Evolutionary conservation across 2,888 invertebrate genomes (phyloP), one percentile per base, ranked within the genome.

Genomic region (Xestia ashworthii): DNA sequence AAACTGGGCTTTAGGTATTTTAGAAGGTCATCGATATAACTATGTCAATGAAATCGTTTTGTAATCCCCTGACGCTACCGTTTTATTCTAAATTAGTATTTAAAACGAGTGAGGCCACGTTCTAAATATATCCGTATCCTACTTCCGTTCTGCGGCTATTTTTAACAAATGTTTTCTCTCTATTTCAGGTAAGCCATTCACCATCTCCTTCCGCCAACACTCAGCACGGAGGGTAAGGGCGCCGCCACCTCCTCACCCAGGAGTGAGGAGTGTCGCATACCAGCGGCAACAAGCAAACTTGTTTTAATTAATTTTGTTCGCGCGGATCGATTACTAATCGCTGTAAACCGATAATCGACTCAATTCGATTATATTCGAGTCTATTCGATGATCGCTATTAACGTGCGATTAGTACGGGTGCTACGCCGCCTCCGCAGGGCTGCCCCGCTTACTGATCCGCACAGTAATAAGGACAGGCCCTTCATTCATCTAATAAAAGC

Each of bases 351-450:
- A 82, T 85, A 85, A 88, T 88, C 89, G 84, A 83, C 76, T 80
- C 71, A 69, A 75, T 77, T 87, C 77, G 65, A 82, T 73, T 85
- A 84, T 84, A 75, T 77, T 80, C 71, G 78, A 81, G 67, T 83
- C 76, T 80, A 84, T 87, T 87, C 84, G 82, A 87, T 89, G 84
- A 88, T 82, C 66, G 80, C 67, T 82, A 74, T 84, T 76, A 86
- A 60, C 76, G 55, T 74, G 71, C 76, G 73, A 78, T 85, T 85
- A 85, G 74, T 62, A 50, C 65, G 85, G 69, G 50, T 64, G 65
- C 65, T 58, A 62, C 62, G 22, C 72, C 14, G 48, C 69, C 74
- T 12, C 14, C 55, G 65, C 70, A 84, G 85, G 83, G 83, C 32
- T 84, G 75, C 46, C 69, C 2, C 41, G 41, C 11, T 55, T n/a